Evolutionary conservation across 2,797 vertebrate species (phyloP).

Genomic region (Karalla daura): DNA sequence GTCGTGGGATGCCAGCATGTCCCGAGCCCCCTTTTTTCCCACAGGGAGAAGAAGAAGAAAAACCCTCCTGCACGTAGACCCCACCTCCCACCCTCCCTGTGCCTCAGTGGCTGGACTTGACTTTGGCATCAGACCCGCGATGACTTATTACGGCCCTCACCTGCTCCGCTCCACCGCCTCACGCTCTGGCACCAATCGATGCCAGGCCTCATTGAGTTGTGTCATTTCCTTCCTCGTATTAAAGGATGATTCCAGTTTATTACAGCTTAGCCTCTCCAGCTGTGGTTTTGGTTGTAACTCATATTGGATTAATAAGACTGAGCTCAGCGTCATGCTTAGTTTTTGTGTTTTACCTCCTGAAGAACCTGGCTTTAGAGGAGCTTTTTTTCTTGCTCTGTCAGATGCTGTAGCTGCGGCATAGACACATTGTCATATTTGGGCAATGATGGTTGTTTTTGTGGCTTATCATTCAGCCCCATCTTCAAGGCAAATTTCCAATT

Average conservation of each 20-base stretch:
- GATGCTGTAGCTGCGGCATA: no score
- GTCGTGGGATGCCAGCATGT: conserved; percentile 62
- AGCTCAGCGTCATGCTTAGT: neutral
- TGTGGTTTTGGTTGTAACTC: neutral
- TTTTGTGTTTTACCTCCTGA: no score
- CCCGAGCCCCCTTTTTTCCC: conserved; percentile 52
- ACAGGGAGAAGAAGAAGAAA: conserved; percentile 23
- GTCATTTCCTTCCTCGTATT: conserved; percentile 2
- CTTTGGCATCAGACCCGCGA: conserved; percentile 48
- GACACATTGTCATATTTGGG: neutral
- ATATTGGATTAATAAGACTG: neutral
- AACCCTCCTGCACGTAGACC: conserved; percentile 23
- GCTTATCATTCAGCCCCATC: neutral
- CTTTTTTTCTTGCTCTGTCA: neutral
- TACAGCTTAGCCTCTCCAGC: neutral
- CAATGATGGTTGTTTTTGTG: neutral
- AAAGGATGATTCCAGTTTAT: conserved; percentile 6
- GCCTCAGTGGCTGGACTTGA: conserved; percentile 48
- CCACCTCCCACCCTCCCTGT: conserved; percentile 3
- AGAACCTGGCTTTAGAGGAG: neutral
- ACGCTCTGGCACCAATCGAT: neutral
- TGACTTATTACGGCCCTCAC: conserved; percentile 44
- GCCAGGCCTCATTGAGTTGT: neutral
- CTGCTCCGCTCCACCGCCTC: conserved; percentile 19
- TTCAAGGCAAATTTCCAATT: neutral